Evolutionary conservation across 2,113 vertebrate species (phyloP), one percentile per base, ranked within the genome.

Genomic region (Caracal caracal): DNA sequence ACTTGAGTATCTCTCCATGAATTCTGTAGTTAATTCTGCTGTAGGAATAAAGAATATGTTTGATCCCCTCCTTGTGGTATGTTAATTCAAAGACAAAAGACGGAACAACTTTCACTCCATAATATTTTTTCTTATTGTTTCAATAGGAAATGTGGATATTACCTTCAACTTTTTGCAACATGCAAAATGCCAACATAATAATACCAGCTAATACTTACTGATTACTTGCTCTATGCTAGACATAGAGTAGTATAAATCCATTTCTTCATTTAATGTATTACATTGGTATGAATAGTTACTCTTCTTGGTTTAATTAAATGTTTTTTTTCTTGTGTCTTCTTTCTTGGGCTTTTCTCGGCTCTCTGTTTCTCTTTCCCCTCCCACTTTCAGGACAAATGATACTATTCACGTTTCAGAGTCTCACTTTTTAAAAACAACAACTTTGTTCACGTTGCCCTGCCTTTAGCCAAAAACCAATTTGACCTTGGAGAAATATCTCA

Each of bases 81-180:
- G 15, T 43, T 93, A 90, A 61, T 78, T 96, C 68, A 95, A 90
- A 89, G 35, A 68, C 12, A 95, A 90, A 90, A 89, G 33, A 68
- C 4, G 49, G 65, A 94, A 56, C 1, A 65, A 65, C 40, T 85
- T 85, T 61, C 13, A 65, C 10, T 78, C 5, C 5, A 5, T 90
- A 83, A 47, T 13, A 92, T 92, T 96, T 92, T 56, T 84, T 66
- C 17, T 78, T 82, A 78, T 47, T 56, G 3, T 96, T 92, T 88
- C 26, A 66, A 35, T 35, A 51, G 37, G 53, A 53, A 68, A 80
- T 78, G 3, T 73, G 5, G 3, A 15, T 51, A 37, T 61, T 65
- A 85, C 33, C 33, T 92, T 68, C 13, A 68, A 28, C n/a, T 40
- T 93, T 90, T 88, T 82, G 24, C 37, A 56, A 35, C 51, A 65